A percentile compares a stretch with the other conserved stretches of the same genome.
These are phyloP conservation scores for Bradypodion pumilum DNA, from an alignment of 2,797 vertebrate species.

Conservation along the genomic window DNA sequence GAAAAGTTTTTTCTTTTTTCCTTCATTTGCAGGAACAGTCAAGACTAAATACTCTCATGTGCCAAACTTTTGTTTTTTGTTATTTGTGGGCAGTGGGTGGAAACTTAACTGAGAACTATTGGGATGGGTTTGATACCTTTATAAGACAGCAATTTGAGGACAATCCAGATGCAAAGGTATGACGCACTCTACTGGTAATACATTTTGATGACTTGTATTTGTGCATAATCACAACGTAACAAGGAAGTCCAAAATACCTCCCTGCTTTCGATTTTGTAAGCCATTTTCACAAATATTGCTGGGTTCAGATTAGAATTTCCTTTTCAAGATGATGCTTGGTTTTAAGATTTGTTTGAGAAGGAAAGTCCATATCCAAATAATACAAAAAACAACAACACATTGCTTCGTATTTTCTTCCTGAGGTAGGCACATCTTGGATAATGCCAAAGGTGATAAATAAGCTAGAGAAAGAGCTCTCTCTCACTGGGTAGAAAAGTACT, in stretches of 20 bases:
- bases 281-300: not conserved
- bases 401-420: too few relatives aligned
- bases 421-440: too few relatives aligned
- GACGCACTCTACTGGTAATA: not conserved
- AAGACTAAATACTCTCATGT: conserved; percentile 75
- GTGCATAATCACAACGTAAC: not conserved
- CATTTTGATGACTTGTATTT: not conserved
- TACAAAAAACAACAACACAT: too few relatives aligned
- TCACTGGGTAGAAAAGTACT: too few relatives aligned
- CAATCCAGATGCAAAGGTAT: conserved; percentile 80
- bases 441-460: too few relatives aligned
- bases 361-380: too few relatives aligned
- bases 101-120: conserved; percentile 79
- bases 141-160: conserved; percentile 82
- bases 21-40: conserved; percentile 75
- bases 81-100: conserved; percentile 84
- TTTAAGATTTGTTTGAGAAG: not conserved
- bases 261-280: not conserved
- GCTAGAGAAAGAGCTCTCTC: too few relatives aligned
- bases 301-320: not conserved
- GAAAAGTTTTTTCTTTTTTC: not conserved
- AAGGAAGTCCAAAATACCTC: not conserved
- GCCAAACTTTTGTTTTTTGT: conserved; percentile 86
- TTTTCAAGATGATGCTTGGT: not conserved
- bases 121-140: conserved; percentile 83